Base-by-base conservation (phyloP, 2,888 invertebrate genomes). In the Lasioglossum villosulum region DNA sequence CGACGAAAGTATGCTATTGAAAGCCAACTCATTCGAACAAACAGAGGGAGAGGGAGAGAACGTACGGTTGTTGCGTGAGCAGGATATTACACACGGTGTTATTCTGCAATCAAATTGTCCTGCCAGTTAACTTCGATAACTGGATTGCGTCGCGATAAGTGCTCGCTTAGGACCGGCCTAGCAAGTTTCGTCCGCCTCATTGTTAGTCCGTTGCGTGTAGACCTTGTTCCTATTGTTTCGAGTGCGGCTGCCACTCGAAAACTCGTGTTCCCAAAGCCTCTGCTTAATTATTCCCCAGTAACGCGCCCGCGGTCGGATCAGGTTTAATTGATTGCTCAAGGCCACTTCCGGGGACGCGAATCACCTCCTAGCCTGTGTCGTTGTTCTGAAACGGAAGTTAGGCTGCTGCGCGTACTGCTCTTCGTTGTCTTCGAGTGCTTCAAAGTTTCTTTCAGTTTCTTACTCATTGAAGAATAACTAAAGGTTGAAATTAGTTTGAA, bases 1-100 rank as follows among this genome's bases (percentile, higher is more conserved):
- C 77, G 77, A 79, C 59, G 82, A 89, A 90, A 90, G 88, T 90
- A 75, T 88, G 88, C 83, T 81, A 81, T 87, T 75, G 87, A 88
- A 90, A 90, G 90, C 81, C 52, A 10, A 52, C 23, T 52, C 52
- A 52, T 52, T 23, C 23, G 52, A 52, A 3, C 23, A 52, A 52
- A 52, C 23, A 48, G 5, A 66, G 8, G 16, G 14, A 16, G 10
- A 1, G 4, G 4, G 27, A 16, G 27, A 14, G 1, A 34, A 76
- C 78, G 66, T 10, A 34, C 80, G 77, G 80, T 74, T 74, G 86
- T 88, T 90, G 88, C 90, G 88, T 82, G 88, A 88, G 84, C 87
- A 63, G 71, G 80, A 74, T 80, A 78, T 80, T 86, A 71, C 80
- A 81, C 66, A 23, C 66, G 79, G 86, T 86, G 83, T 89, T 88